A percentile compares a stretch with the other conserved stretches of the same genome.
These are phyloP conservation scores for Octonoba sinensis DNA, from an alignment of 2,888 invertebrate species.

Conservation along the genomic window DNA sequence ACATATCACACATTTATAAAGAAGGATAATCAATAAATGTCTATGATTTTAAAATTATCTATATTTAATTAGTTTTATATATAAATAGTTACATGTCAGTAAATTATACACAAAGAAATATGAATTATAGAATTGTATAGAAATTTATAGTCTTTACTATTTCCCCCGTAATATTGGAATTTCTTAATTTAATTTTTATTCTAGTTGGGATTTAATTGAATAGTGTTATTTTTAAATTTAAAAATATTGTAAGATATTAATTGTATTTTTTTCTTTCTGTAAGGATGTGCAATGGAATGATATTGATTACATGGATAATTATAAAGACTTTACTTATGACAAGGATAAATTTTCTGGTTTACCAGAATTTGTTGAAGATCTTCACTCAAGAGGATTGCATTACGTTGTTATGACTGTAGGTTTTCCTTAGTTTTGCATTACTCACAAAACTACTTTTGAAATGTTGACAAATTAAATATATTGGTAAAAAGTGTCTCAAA, in stretches of 20 bases:
- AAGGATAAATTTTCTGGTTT: slow-evolving; percentile 66
- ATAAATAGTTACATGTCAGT: no score
- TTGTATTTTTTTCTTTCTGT: slow-evolving; percentile 7
- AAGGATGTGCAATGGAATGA: slow-evolving; percentile 69
- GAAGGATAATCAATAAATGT: no score
- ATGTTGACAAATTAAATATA: not conserved
- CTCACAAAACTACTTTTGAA: not conserved
- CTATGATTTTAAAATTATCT: no score
- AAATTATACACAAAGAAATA: no score
- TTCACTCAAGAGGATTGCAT: slow-evolving; percentile 67
- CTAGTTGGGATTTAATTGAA: not conserved
- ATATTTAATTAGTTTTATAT: no score
- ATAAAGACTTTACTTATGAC: slow-evolving; percentile 70
- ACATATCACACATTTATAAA: no score
- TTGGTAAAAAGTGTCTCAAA: not conserved
- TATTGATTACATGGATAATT: slow-evolving; percentile 71
- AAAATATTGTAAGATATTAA: not conserved
- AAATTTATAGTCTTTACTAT: no score
- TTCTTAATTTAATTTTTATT: no score
- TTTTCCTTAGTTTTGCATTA: not conserved
- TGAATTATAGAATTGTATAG: no score
- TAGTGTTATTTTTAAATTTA: not conserved
- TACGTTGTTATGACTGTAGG: slow-evolving; percentile 68
- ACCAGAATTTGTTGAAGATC: slow-evolving; percentile 66
- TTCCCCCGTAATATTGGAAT: no score